Conservation (phyloP, 2,113 vertebrate genomes). For the Ptilonorhynchus violaceus region DNA sequence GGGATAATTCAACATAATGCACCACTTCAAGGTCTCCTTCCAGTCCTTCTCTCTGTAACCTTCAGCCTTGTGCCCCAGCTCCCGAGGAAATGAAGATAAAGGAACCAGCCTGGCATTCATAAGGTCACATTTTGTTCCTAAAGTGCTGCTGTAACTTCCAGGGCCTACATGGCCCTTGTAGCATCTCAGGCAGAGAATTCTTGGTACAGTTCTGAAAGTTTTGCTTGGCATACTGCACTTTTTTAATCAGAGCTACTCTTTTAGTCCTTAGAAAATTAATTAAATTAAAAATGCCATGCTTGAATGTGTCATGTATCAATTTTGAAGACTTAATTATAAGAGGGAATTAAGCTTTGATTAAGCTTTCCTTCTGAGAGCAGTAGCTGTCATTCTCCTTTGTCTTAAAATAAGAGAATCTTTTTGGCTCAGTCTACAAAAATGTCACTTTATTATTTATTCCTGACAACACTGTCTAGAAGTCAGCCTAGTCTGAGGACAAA, state of each 20-base stretch:
- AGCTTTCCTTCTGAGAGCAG: constrained; percentile 43
- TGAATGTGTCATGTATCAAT: constrained; percentile 45
- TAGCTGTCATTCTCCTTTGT: constrained; percentile 13
- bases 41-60: not conserved
- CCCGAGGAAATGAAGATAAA: not conserved
- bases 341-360: constrained; percentile 57
- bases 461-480: not conserved
- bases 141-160: fast-evolving
- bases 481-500: not conserved
- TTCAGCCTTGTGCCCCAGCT: not conserved
- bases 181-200: not conserved
- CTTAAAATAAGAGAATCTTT: constrained; percentile 9
- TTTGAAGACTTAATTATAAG: constrained; percentile 60
- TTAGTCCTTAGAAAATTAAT: constrained; percentile 43
- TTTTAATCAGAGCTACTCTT: not conserved
- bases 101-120: not conserved
- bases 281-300: constrained; percentile 43
- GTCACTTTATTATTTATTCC: not conserved
- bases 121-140: not conserved
- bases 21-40: not conserved
- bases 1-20: not conserved
- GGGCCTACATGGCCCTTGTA: not conserved
- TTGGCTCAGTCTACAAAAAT: not conserved
- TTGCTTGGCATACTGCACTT: not conserved
- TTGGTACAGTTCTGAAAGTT: not conserved